Evolutionary conservation across 2,797 vertebrate genomes (phyloP), one percentile per base, ranked within the genome.

Genomic region (Steatocranus sp.): DNA sequence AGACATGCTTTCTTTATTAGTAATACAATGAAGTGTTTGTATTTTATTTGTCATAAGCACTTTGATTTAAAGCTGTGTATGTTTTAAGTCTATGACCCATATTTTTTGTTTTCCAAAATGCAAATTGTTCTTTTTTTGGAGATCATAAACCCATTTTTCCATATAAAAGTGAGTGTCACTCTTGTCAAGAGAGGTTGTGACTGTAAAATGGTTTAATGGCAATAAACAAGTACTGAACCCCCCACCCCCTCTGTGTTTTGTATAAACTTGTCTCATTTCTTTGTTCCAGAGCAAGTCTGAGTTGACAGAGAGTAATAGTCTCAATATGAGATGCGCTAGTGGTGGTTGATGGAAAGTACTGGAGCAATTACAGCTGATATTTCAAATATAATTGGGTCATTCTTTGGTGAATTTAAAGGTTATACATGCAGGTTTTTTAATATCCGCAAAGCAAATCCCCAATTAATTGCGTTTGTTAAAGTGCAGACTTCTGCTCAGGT

Each of bases 211-310:
- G 89, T 90, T 89, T 83, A 87, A 91, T 80, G 63, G 75, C 81
- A 89, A 91, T 90, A 92, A 92, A 88, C 77, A 88, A 80, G 70
- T 86, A 70, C 54, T 79, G 53, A 83, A 80, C 81, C 89, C 83
- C 49, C 12, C 49, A 83, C 87, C 78, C 87, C 87, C 83, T 83
- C 86, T 82, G 76, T 93, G 87, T 85, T 93, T 92, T 83, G 50
- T 66, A 81, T 89, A 83, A 89, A 81, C 56, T 12, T 58, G 61
- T 83, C 75, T 43, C 51, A 90, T 86, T 89, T 88, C 63, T 92
- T 88, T 89, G 79, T 88, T 91, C 66, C 88, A 91, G 43, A 56
- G 68, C 66, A 76, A 79, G 81, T 81, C 49, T 83, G 86, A 80
- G 79, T 87, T 85, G 81, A 76, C 82, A 34, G 77, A 85, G 77